Evolutionary conservation across 2,888 invertebrate species (phyloP).

Genomic region (Pristionchus mayeri): DNA sequence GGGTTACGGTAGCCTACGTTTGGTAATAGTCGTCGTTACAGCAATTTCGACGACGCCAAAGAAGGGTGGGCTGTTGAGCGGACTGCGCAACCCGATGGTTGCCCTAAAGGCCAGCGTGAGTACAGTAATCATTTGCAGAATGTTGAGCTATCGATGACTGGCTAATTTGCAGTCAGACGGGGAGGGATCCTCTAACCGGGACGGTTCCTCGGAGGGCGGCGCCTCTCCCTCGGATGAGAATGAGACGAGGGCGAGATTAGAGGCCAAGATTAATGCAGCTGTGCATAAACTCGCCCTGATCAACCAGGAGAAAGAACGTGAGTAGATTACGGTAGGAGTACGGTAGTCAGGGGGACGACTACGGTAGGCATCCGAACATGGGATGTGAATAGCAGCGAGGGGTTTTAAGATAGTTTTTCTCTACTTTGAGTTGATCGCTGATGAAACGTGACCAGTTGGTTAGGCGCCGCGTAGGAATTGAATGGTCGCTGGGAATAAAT

Average conservation of each 20-base stretch:
- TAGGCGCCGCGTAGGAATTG: too few species aligned
- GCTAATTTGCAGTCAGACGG: slow-evolving; percentile 37
- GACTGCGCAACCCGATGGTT: slow-evolving; percentile 25
- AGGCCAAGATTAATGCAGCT: slow-evolving; percentile 66
- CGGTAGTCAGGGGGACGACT: background rate
- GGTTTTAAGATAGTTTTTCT: too few species aligned
- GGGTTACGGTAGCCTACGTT: background rate
- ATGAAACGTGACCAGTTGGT: too few species aligned
- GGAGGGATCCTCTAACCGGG: slow-evolving; percentile 24
- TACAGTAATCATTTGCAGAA: background rate
- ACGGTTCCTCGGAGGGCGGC: slow-evolving; percentile 39
- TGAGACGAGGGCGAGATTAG: slow-evolving; percentile 61
- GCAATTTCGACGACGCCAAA: slow-evolving; percentile 10
- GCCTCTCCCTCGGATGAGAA: slow-evolving; percentile 45
- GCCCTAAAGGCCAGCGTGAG: slow-evolving; percentile 2
- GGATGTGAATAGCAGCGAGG: too few species aligned
- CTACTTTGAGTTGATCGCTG: too few species aligned
- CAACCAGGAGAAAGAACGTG: slow-evolving; percentile 65
- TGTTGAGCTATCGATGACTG: too few species aligned
- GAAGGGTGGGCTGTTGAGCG: slow-evolving; percentile 9
- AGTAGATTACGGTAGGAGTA: slow-evolving; percentile 14
- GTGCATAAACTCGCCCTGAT: slow-evolving; percentile 64
- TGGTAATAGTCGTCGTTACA: background rate
- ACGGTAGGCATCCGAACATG: too few species aligned
- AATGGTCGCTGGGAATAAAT: too few species aligned